These are phyloP conservation scores for Drosophila stalkeri DNA, from an alignment of 2,888 invertebrate species.

Conservation along the genomic window DNA sequence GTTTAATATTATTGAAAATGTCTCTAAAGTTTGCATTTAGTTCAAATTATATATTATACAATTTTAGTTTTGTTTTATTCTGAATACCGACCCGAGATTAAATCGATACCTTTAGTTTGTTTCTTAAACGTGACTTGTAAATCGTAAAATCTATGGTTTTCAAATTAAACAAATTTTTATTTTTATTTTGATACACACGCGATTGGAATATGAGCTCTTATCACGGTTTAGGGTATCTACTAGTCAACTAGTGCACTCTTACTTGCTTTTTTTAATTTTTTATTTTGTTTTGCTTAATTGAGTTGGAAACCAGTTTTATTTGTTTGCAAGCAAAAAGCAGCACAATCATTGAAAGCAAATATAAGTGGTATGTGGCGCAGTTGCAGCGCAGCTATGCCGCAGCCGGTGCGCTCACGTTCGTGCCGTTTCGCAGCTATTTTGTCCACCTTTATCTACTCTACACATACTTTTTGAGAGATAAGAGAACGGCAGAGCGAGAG, in stretches of 20 bases:
- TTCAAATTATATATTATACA: no score
- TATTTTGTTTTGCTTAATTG: conserved; percentile 67
- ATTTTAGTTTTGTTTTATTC: no score
- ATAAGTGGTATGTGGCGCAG: conserved; percentile 65
- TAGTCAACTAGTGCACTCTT: neutral
- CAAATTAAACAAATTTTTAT: no score
- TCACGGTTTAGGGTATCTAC: neutral
- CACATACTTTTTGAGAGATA: conserved; percentile 21
- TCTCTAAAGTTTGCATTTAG: no score
- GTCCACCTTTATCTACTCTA: conserved; percentile 42
- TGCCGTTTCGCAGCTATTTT: conserved; percentile 24
- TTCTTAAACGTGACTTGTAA: no score
- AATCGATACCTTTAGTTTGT: no score
- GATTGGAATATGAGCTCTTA: no score
- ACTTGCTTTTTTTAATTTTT: no score
- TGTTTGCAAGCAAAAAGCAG: conserved; percentile 71
- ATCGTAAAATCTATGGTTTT: no score
- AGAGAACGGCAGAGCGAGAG: conserved; percentile 6
- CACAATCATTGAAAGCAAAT: conserved; percentile 74
- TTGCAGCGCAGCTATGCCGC: conserved; percentile 34
- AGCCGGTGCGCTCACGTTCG: conserved; percentile 31
- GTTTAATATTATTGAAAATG: no score
- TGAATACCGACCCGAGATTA: no score
- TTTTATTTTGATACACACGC: no score
- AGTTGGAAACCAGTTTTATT: conserved; percentile 76